These are phyloP conservation scores for Echinarachnius parma DNA, from an alignment of 53 echinoderm and acorn worm species.

Conservation along the genomic window DNA sequence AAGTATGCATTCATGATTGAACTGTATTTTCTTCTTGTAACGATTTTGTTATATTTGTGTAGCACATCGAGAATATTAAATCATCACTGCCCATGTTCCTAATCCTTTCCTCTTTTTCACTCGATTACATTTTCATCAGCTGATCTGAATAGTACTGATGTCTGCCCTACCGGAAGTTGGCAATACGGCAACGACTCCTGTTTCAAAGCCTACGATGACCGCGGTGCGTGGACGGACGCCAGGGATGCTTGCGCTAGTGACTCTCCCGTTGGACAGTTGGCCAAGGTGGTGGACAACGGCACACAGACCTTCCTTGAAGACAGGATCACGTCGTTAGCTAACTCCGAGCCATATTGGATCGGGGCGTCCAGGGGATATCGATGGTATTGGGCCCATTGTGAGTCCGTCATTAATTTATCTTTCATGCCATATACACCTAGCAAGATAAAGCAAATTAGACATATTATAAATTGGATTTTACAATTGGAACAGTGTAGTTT, in stretches of 20 bases:
- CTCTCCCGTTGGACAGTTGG: conserved; percentile 3
- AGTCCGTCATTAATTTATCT: no score
- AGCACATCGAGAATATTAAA: no score
- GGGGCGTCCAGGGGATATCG: conserved; percentile 14
- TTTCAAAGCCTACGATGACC: background rate
- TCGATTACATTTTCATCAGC: conserved; percentile 2
- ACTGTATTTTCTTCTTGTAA: no score
- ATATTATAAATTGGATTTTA: no score
- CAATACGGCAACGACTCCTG: conserved; percentile 11
- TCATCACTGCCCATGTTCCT: no score
- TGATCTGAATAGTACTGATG: conserved; percentile 10
- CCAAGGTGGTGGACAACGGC: background rate
- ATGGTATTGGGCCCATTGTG: conserved; percentile 26
- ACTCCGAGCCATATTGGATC: conserved; percentile 9
- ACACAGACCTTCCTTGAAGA: conserved; percentile 2
- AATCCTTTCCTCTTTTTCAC: no score
- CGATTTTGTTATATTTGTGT: no score
- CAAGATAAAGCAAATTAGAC: no score
- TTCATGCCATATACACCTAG: no score
- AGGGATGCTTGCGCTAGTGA: background rate
- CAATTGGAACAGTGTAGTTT: no score
- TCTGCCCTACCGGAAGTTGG: conserved; percentile 28
- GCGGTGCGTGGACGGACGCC: background rate
- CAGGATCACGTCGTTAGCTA: background rate
- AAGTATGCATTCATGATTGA: background rate